Evolutionary conservation across 1,140 invertebrate genomes (phyloP).

Genomic region (Macrostomum lignano): DNA sequence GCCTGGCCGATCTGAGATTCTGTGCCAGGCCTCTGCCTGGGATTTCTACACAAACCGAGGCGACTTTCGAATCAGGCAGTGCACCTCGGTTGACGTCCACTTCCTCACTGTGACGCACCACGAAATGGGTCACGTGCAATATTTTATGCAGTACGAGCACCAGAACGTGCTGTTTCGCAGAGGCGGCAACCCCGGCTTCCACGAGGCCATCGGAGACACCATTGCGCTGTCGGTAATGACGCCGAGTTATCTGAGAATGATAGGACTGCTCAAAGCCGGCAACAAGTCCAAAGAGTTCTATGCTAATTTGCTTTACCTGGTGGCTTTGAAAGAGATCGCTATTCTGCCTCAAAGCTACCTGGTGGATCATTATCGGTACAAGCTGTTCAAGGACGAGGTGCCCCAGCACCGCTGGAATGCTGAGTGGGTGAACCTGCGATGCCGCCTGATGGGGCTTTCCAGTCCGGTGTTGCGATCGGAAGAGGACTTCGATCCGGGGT

Average conservation of each 20-base stretch:
- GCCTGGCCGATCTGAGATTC: constrained; percentile 33
- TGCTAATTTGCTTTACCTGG: constrained; percentile 11
- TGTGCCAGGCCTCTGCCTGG: constrained; percentile 76
- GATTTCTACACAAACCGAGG: constrained; percentile 39
- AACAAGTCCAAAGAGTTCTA: constrained; percentile 12
- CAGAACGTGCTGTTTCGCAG: constrained; percentile 38
- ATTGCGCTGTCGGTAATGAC: constrained; percentile 51
- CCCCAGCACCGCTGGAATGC: constrained; percentile 19
- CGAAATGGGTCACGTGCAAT: constrained; percentile 50
- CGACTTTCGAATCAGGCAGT: constrained; percentile 54
- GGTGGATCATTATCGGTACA: constrained; percentile 58
- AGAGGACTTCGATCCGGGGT: constrained; percentile 13
- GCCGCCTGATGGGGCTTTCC: constrained; percentile 16
- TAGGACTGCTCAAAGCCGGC: constrained; percentile 43
- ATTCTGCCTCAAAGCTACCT: constrained; percentile 60
- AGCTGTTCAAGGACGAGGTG: constrained; percentile 43
- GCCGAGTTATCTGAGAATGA: constrained; percentile 46
- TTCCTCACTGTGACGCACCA: constrained; percentile 51
- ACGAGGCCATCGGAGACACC: constrained; percentile 71
- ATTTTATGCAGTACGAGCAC: constrained; percentile 41
- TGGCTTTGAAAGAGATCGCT: constrained; percentile 53
- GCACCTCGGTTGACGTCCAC: constrained; percentile 42
- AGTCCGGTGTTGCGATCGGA: constrained; percentile 13
- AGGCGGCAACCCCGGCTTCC: constrained; percentile 60
- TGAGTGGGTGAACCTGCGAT: constrained; percentile 28